These are phyloP conservation scores for Eonycteris spelaea DNA, from an alignment of 2,113 vertebrate species.

Conservation along the genomic window DNA sequence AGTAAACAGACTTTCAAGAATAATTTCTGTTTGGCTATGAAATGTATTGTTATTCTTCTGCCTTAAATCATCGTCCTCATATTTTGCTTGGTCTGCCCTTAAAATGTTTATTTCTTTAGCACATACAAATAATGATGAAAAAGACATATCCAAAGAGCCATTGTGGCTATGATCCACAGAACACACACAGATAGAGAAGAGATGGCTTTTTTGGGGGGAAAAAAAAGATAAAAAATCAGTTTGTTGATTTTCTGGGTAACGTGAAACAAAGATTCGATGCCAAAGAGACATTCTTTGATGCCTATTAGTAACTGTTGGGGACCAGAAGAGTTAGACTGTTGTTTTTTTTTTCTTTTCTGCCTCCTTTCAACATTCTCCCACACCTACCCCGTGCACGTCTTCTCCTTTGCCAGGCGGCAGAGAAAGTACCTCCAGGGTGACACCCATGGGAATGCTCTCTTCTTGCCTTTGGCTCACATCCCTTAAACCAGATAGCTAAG, in stretches of 20 bases:
- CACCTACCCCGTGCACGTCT: background rate
- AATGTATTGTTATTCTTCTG: background rate
- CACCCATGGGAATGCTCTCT: background rate
- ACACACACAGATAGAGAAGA: background rate
- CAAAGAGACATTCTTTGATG: background rate
- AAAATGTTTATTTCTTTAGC: slow-evolving; percentile 1
- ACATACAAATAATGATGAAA: background rate
- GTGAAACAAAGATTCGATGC: background rate
- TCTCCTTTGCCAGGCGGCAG: background rate
- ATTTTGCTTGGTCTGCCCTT: background rate
- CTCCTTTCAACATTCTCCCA: background rate
- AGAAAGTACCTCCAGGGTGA: background rate
- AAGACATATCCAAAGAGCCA: background rate
- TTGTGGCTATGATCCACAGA: background rate
- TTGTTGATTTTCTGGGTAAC: background rate
- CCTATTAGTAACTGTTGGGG: background rate
- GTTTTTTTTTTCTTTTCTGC: background rate
- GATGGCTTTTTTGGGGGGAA: background rate
- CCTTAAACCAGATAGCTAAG: background rate
- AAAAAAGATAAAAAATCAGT: background rate
- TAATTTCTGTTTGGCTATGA: background rate
- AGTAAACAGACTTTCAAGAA: background rate
- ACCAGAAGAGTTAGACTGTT: background rate
- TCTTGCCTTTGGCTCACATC: background rate
- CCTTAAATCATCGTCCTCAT: background rate